Percentiles rank a stretch among this genome's conserved stretches.
Evolutionary conservation across 2,113 vertebrate species (phyloP).

Genomic region (Nothoprocta perdicaria): DNA sequence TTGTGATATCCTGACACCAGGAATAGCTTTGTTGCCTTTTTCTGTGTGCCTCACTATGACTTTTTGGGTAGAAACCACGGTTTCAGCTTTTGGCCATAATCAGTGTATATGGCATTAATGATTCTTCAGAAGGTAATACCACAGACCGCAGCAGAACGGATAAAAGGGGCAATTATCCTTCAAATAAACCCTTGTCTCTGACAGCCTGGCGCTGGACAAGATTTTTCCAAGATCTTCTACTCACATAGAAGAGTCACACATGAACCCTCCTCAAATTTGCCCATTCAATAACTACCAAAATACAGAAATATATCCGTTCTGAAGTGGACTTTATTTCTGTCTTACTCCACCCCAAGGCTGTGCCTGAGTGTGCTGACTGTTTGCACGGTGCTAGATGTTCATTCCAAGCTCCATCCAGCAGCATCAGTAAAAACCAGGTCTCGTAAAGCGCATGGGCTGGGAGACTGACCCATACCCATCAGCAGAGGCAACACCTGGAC

Average conservation of each 20-base stretch:
- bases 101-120: rapidly evolving
- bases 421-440: neutral
- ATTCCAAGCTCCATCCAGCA: neutral
- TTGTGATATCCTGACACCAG: neutral
- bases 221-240: neutral
- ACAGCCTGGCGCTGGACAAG: neutral
- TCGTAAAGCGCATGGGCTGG: neutral
- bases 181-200: neutral
- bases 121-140: neutral
- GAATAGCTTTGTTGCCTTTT: neutral
- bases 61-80: neutral
- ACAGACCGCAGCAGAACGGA: neutral
- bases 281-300: neutral
- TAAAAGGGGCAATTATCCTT: neutral
- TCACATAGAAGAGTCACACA: neutral
- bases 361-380: neutral
- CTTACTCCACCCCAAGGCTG: neutral
- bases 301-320: neutral
- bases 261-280: neutral
- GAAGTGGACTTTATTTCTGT: neutral
- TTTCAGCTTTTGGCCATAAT: neutral
- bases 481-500: neutral
- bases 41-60: neutral
- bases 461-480: neutral
- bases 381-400: neutral